phyloP scores from a whole-genome alignment of 1,140 invertebrate species.

The Musca vetustissima region DNA sequence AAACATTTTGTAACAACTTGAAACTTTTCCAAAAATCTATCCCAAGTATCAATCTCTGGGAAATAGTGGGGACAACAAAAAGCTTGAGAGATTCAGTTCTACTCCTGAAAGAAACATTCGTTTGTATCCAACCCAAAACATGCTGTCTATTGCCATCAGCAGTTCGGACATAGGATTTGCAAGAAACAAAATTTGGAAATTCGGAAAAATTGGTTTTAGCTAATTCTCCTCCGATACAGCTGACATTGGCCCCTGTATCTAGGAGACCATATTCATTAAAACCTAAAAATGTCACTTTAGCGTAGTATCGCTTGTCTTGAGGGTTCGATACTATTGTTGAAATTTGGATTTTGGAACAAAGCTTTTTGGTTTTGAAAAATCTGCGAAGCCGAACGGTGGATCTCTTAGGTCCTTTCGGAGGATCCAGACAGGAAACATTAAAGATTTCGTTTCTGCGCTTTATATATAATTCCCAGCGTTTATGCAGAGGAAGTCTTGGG shows the following conservation, averaged over 20 bases:
- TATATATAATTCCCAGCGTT: neutral
- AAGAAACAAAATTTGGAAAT: slow-evolving; percentile 6
- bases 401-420: neutral
- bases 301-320: slow-evolving; percentile 19
- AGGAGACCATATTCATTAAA: slow-evolving; percentile 16
- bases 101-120: neutral
- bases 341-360: neutral
- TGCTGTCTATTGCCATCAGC: slow-evolving; percentile 23
- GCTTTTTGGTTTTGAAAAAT: slow-evolving; percentile 19
- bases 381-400: slow-evolving; percentile 1
- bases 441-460: neutral
- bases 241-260: slow-evolving; percentile 24
- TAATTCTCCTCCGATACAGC: slow-evolving; percentile 22
- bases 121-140: slow-evolving; percentile 3
- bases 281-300: slow-evolving; percentile 13
- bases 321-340: slow-evolving; percentile 6
- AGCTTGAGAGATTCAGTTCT: neutral
- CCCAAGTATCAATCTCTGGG: slow-evolving; percentile 19
- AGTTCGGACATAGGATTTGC: slow-evolving; percentile 2
- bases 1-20: neutral
- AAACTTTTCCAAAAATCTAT: slow-evolving; percentile 27
- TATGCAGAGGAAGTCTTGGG: neutral
- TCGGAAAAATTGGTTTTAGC: slow-evolving; percentile 16
- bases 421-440: too few species aligned
- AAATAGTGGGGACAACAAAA: slow-evolving; percentile 7